These are phyloP conservation scores for Mus pahari DNA, from an alignment of 2,113 vertebrate species.

Conservation along the genomic window DNA sequence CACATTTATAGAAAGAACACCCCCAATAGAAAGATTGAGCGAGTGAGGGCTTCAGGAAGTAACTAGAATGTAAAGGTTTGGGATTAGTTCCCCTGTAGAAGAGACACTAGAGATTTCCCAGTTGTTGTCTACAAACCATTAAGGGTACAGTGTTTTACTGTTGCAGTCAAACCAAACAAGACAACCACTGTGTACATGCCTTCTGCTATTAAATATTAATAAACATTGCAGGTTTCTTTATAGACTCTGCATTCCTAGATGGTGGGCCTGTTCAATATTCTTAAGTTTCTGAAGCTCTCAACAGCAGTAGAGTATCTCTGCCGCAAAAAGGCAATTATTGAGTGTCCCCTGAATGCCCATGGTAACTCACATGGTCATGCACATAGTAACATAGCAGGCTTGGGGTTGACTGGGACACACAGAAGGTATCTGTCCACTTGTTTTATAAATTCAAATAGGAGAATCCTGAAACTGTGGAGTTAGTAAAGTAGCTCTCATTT, in stretches of 20 bases:
- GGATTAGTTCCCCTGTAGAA: not conserved
- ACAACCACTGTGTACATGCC: not conserved
- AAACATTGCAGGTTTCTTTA: not conserved
- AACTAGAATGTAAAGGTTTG: not conserved
- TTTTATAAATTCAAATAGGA: not conserved
- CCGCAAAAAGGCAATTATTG: not conserved
- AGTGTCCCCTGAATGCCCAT: not conserved
- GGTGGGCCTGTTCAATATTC: not conserved
- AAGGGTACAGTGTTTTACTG: not conserved
- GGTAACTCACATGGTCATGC: not conserved
- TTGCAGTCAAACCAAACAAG: not conserved
- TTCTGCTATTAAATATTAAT: slow-evolving; percentile 34
- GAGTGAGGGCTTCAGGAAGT: not conserved
- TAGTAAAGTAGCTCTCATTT: not conserved
- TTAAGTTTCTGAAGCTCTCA: not conserved
- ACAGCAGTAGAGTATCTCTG: not conserved
- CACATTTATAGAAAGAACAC: not conserved
- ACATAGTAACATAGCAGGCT: not conserved
- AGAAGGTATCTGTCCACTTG: not conserved
- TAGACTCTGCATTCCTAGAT: not conserved
- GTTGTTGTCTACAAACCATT: not conserved
- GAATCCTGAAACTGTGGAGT: not conserved
- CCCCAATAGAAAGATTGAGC: not conserved
- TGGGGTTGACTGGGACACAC: not conserved
- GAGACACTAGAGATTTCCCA: not conserved